Evolutionary conservation across 2,113 vertebrate species (phyloP).

Genomic region (Gopherus evgoodei): DNA sequence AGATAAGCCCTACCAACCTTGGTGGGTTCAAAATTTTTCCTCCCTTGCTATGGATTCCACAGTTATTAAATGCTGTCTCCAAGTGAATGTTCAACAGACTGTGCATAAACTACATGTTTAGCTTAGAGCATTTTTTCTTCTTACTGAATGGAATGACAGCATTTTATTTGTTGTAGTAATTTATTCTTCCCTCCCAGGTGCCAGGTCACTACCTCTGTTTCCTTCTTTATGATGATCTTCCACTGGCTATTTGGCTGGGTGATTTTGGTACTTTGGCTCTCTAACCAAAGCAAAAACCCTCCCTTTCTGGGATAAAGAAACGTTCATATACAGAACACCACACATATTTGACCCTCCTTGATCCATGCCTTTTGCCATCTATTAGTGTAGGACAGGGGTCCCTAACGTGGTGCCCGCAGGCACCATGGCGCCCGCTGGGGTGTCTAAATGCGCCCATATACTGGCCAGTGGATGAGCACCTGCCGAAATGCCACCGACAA

Average conservation of each 20-base stretch:
- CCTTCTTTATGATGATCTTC: neutral
- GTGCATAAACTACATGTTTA: neutral
- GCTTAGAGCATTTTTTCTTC: neutral
- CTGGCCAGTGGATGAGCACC: too few relatives aligned
- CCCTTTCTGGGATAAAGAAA: neutral
- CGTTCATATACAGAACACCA: neutral
- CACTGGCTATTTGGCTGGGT: neutral
- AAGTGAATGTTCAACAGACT: neutral
- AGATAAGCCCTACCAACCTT: neutral
- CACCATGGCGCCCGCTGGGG: too few relatives aligned
- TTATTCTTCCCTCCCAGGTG: neutral
- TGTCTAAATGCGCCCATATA: too few relatives aligned
- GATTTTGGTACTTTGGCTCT: neutral
- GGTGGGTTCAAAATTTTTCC: neutral
- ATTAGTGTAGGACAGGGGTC: neutral
- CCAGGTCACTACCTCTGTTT: neutral
- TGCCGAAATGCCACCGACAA: too few relatives aligned
- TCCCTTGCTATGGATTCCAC: neutral
- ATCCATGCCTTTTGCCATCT: neutral
- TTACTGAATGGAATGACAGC: neutral
- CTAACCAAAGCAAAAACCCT: neutral
- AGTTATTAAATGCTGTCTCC: neutral
- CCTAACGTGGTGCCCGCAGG: too few relatives aligned
- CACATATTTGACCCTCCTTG: neutral
- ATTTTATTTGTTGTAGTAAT: neutral